Evolutionary conservation across 1,140 invertebrate species (phyloP), one percentile per base, ranked within the genome.

Genomic region (Micrasema longulum): DNA sequence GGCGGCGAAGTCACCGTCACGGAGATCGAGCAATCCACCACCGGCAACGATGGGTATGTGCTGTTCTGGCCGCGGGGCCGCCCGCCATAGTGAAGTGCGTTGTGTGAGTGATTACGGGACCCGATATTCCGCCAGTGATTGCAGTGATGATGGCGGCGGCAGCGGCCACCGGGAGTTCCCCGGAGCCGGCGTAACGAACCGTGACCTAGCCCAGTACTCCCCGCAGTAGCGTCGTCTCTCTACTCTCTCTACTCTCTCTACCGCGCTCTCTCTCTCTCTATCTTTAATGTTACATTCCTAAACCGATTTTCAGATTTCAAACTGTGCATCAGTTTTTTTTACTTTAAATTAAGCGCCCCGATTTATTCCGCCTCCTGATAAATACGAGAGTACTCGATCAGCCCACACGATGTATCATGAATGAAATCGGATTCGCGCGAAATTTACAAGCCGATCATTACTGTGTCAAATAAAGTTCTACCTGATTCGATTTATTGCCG

Each of bases 11-110:
- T 93, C 81, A 91, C 90, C 82, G 92, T 93, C 84, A 93, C 91
- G 76, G 92, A 94, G 83, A 85, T 93, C 80, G 91, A 93, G 80
- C 90, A 90, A 84, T 88, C 89, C 82, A 84, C 80, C 80, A 87
- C 88, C 80, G 87, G 87, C 85, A 90, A 92, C 82, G 88, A 90
- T 88, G 91, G 91, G 92, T 93, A 94, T 91, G 92, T 93, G 91
- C 87, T 87, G 89, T 87, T 10, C 80, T 81, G 81, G 82, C 82
- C 82, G 18, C 11, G 14, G 52, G 50, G 50, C 4, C 71, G 23
- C 36, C 36, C 47, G 20, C 41, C 47, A n/a, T 31, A 60, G 55
- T 60, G 55, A 16, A 60, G 55, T 60, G 55, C 23, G 77, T 78
- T 14, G 43, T 65, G 43, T 48, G 41, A 65, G 43, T 47, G 43